Evolutionary conservation across 2,888 invertebrate genomes (phyloP).

Genomic region (Apocheima hispidaria): DNA sequence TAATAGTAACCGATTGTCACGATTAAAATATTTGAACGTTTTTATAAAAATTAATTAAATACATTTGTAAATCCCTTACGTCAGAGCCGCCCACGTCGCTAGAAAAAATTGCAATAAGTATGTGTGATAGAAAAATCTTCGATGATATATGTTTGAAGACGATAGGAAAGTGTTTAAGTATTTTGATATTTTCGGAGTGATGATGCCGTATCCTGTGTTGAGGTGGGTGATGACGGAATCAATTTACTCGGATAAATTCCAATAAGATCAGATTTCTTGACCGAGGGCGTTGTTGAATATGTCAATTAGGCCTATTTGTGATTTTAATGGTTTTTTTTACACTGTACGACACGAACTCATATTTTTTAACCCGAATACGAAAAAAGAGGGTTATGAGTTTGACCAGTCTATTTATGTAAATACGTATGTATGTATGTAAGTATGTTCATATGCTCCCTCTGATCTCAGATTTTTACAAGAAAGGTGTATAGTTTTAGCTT

Average conservation of each 20-base stretch:
- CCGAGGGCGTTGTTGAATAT: not conserved
- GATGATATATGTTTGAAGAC: constrained; percentile 8
- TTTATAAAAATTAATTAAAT: too few species aligned
- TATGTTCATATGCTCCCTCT: too few species aligned
- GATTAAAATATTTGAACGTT: too few species aligned
- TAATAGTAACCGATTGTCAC: too few species aligned
- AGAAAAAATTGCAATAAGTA: constrained; percentile 18
- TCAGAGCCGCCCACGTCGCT: constrained; percentile 13
- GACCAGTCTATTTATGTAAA: too few species aligned
- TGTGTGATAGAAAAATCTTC: constrained; percentile 17
- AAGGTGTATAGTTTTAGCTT: too few species aligned
- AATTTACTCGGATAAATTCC: not conserved
- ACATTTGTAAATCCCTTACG: constrained; percentile 15
- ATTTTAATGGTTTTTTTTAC: too few species aligned
- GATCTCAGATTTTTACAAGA: too few species aligned
- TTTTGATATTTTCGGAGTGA: constrained; percentile 18
- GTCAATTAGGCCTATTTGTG: not conserved
- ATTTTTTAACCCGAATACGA: too few species aligned
- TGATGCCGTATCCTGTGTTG: constrained; percentile 18
- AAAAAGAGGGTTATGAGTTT: too few species aligned
- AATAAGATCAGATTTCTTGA: not conserved
- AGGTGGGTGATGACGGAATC: constrained; percentile 5
- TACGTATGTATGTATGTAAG: too few species aligned
- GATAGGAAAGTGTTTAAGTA: not conserved
- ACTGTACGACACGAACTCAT: too few species aligned